These are phyloP conservation scores for Polypedilum vanderplanki DNA, from an alignment of 1,140 invertebrate genomes.

Conservation along the genomic window DNA sequence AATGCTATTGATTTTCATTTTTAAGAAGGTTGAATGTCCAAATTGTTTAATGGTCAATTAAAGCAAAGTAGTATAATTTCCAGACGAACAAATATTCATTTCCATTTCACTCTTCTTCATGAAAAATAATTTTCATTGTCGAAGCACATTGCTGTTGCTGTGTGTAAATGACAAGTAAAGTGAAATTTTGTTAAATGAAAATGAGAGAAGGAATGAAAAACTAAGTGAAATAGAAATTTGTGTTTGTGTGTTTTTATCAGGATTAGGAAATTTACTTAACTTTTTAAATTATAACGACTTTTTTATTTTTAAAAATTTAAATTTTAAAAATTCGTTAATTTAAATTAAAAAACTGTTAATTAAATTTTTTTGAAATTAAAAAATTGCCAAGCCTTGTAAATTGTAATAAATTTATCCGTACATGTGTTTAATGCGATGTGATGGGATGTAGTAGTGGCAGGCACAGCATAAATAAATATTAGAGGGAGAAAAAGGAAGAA, in stretches of 20 bases:
- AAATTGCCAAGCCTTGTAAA: background rate
- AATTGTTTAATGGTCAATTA: constrained; percentile 9
- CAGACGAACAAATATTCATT: constrained; percentile 4
- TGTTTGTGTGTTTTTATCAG: too few relatives aligned
- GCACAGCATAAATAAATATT: background rate
- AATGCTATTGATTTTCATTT: constrained; percentile 1
- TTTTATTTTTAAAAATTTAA: too few relatives aligned
- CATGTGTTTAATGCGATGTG: constrained; percentile 12
- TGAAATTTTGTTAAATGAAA: background rate
- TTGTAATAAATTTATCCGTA: background rate
- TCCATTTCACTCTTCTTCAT: background rate
- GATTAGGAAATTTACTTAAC: too few relatives aligned
- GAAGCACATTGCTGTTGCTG: too few relatives aligned
- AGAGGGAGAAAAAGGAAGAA: background rate
- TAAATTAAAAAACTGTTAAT: too few relatives aligned
- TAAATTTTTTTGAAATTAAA: background rate
- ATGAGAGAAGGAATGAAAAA: too few relatives aligned
- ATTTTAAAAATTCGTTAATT: too few relatives aligned
- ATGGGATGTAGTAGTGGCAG: constrained; percentile 9
- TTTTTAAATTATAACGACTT: too few relatives aligned
- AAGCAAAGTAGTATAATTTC: constrained; percentile 19
- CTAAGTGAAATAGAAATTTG: too few relatives aligned
- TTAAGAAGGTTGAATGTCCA: constrained; percentile 11
- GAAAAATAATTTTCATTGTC: background rate
- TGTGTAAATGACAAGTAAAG: constrained; percentile 11